Evolutionary conservation across 2,888 invertebrate species (phyloP), one percentile per base, ranked within the genome.

Genomic region (Petrolisthes cinctipes): DNA sequence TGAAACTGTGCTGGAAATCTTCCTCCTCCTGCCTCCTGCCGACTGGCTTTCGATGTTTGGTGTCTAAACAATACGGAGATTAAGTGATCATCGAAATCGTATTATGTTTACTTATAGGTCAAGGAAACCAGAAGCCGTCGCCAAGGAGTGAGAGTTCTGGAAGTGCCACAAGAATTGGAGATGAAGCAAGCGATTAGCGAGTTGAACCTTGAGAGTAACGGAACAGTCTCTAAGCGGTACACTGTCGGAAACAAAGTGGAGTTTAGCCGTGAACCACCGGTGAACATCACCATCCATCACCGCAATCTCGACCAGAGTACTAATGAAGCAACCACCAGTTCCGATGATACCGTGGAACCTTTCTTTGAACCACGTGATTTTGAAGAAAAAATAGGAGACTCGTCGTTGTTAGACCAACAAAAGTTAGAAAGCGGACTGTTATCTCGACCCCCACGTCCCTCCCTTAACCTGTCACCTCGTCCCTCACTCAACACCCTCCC

Each of bases 111-210:
- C 9, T 81, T 88, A 71, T 84, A 88, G 84, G 84, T 73, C 71
- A 88, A 83, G 84, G 37, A 61, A 54, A 23, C 86, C 51, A 75
- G 76, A 37, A 71, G 87, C 54, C 82, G 87, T 14, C 80, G 80
- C 75, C 37, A 37, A 37, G 87, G 87, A 68, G 84, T 81, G 5
- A 76, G 57, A 56, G 23, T 11, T 53, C 53, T 81, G 4, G 53
- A 14, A 4, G 83, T 66, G 4, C 37, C 37, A 37, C 53, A 83
- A 5, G 66, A 66, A 53, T 14, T 54, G 53, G 81, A 66, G 66
- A 20, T 68, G 53, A 84, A 56, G 11, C 87, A 81, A 61, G 84
- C 87, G 53, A 84, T 88, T 81, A 84, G 84, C 81, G 84, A 88
- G 61, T 61, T 88, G 54, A 73, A 81, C 57, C 71, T 75, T 54